Conservation (phyloP, 1,140 invertebrate species). For the Drosophila erecta region DNA sequence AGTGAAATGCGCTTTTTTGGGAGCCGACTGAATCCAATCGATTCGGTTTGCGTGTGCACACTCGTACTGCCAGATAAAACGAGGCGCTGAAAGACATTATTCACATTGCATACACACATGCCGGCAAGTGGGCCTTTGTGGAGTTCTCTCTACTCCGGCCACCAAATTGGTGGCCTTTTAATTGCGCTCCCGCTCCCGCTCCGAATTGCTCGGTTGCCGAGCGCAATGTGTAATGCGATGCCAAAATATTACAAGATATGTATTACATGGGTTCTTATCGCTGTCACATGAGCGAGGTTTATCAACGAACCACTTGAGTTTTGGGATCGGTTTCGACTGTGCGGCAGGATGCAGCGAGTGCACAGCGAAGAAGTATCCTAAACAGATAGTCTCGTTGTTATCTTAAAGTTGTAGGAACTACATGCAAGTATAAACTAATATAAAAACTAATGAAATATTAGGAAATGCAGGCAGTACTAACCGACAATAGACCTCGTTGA, state of each 20-base stretch:
- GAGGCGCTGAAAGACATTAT: slow-evolving; percentile 80
- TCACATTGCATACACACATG: slow-evolving; percentile 69
- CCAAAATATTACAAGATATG: slow-evolving; percentile 64
- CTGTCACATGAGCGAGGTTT: slow-evolving; percentile 66
- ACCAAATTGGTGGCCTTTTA: slow-evolving; percentile 36
- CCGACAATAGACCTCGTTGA: slow-evolving; percentile 92
- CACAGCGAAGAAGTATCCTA: slow-evolving; percentile 17
- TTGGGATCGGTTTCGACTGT: slow-evolving; percentile 34
- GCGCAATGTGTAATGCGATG: slow-evolving; percentile 65
- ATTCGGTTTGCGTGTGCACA: slow-evolving; percentile 37
- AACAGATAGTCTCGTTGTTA: not conserved
- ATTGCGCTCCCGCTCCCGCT: slow-evolving; percentile 21
- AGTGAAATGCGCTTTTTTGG: slow-evolving; percentile 71
- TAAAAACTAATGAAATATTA: no score
- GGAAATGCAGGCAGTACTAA: slow-evolving; percentile 85
- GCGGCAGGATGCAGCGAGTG: slow-evolving; percentile 18
- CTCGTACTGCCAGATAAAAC: slow-evolving; percentile 59
- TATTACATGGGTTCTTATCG: slow-evolving; percentile 57
- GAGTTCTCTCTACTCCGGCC: slow-evolving; percentile 27
- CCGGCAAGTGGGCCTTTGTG: slow-evolving; percentile 35
- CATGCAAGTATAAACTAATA: no score
- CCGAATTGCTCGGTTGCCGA: not conserved
- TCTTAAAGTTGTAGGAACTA: no score
- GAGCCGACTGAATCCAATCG: slow-evolving; percentile 24
- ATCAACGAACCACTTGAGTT: slow-evolving; percentile 71